A percentile compares a stretch with the other conserved stretches of the same genome.
Evolutionary conservation across 2,888 invertebrate genomes (phyloP).

Genomic region (Drosophila neonasuta): DNA sequence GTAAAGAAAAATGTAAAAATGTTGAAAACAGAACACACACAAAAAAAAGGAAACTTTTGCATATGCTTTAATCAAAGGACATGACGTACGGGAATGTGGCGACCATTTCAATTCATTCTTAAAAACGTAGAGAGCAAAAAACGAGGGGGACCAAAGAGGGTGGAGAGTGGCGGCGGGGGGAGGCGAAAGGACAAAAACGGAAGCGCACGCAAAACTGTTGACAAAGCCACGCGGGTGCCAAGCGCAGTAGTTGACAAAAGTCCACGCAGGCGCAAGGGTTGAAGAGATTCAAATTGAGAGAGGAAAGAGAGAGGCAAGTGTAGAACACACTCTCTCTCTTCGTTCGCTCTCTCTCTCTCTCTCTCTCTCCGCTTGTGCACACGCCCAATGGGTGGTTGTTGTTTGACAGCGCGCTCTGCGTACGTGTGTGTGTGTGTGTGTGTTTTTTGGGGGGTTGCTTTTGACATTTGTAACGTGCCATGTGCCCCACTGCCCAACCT

Average conservation of each 20-base stretch:
- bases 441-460: conserved; percentile 58
- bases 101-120: conserved; percentile 59
- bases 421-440: neutral
- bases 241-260: conserved; percentile 21
- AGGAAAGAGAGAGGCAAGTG: conserved; percentile 11
- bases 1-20: conserved; percentile 15
- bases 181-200: conserved; percentile 12
- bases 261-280: conserved; percentile 62
- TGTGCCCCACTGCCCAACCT: conserved; percentile 31
- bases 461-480: conserved; percentile 42
- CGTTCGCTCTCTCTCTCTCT: conserved; percentile 10
- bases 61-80: conserved; percentile 66
- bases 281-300: conserved; percentile 16
- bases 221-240: conserved; percentile 60
- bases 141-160: conserved; percentile 2
- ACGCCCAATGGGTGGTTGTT: conserved; percentile 69
- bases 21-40: conserved; percentile 1
- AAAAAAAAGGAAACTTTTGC: conserved; percentile 36
- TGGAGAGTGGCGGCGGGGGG: neutral
- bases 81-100: conserved; percentile 66
- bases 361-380: conserved; percentile 36
- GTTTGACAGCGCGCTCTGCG: conserved; percentile 36
- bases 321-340: conserved; percentile 16
- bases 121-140: conserved; percentile 43
- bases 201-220: conserved; percentile 61